Evolutionary conservation across 2,113 vertebrate genomes (phyloP), one percentile per base, ranked within the genome.

Genomic region (Columba janthina): DNA sequence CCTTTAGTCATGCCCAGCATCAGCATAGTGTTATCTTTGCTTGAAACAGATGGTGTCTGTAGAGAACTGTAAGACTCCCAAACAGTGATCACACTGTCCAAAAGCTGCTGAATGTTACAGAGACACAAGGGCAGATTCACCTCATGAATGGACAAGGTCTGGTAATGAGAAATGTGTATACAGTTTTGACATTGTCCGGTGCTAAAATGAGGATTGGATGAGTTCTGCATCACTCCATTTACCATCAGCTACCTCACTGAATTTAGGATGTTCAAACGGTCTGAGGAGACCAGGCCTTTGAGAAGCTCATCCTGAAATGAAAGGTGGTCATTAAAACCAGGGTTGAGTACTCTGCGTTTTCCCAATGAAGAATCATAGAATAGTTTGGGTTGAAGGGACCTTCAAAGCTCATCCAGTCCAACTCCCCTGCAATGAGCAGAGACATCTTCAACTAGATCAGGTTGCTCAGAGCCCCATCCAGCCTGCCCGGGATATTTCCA

Each of bases 71-170:
- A 5, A 71, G 61, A 48, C 17, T 71, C 66, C n/a, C 32, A n/a
- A 64, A 9, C 24, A 1, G 2, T 18, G 64, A 32, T 29, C 53
- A 29, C 53, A 40, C 28, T 91, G 65, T 56, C 69, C 0, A 0
- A 71, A 81, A 93, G 77, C 61, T 94, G 72, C 60, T 87, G 51
- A 18, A 19, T 31, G 28, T 77, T 28, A 42, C 42, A 77, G 60
- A 73, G 32, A 5, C 29, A n/a, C 1, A 0, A 34, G 71, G 32
- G 25, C 46, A 5, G 40, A 64, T 40, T 83, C 22, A 72, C 42
- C 29, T 56, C 60, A 53, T 53, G 22, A 77, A 16, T 1, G 2
- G 36, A 21, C 50, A 46, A 17, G 48, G 46, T 29, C n/a, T 65
- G 42, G 15, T 26, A 21, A 46, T 48, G 29, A 85, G 28, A 64